phyloP scores from a whole-genome alignment of 2,888 invertebrate species.

The Hyalella azteca region DNA sequence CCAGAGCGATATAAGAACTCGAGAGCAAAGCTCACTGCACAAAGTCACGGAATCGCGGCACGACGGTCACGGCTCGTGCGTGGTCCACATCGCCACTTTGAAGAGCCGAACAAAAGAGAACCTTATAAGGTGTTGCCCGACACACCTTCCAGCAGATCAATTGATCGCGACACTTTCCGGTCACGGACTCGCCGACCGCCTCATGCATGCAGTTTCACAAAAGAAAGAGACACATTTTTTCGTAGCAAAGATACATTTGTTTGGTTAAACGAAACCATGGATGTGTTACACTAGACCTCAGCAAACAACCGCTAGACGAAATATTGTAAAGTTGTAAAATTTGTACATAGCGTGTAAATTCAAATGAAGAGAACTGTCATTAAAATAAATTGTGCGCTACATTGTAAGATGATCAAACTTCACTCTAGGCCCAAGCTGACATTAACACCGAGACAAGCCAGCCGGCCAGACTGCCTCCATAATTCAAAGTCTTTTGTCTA shows the following conservation, averaged over 20 bases:
- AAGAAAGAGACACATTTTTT: background rate
- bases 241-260: background rate
- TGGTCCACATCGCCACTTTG: conserved; percentile 22
- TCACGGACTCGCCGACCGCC: conserved; percentile 14
- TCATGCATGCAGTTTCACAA: background rate
- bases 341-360: too few relatives aligned
- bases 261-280: too few relatives aligned
- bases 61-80: conserved; percentile 14
- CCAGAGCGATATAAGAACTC: conserved; percentile 14
- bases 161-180: conserved; percentile 32
- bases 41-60: conserved; percentile 23
- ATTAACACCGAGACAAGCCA: too few relatives aligned
- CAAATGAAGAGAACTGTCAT: too few relatives aligned
- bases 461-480: conserved; percentile 10
- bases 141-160: conserved; percentile 28
- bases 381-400: too few relatives aligned
- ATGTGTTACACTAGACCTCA: too few relatives aligned
- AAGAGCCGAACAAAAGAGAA: conserved; percentile 26
- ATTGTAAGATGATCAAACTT: too few relatives aligned
- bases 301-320: too few relatives aligned
- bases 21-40: background rate
- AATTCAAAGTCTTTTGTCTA: conserved; percentile 30
- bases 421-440: too few relatives aligned
- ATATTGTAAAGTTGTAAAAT: too few relatives aligned
- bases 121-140: conserved; percentile 30